Base-by-base conservation (phyloP, 2,797 vertebrate genomes). In the Enoplosus armatus region DNA sequence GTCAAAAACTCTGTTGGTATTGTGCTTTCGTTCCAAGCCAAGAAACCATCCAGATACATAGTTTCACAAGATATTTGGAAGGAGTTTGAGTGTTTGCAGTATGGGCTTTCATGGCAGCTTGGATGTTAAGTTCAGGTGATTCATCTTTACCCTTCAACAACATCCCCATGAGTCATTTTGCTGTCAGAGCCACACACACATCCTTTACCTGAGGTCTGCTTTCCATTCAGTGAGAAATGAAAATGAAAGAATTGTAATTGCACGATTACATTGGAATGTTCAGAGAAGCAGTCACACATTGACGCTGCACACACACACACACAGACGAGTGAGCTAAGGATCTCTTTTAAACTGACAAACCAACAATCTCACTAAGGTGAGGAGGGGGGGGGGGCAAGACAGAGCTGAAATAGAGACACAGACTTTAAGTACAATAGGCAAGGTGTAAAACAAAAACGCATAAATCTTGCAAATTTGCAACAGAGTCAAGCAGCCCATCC, bases 381-480 rank as follows among this genome's bases (percentile, higher is more conserved):
- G n/a, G n/a, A n/a, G n/a, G n/a, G n/a, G n/a, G n/a, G n/a, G n/a
- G n/a, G n/a, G n/a, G n/a, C n/a, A n/a, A n/a, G n/a, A n/a, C n/a
- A n/a, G n/a, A n/a, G n/a, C n/a, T n/a, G n/a, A n/a, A n/a, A n/a
- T n/a, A n/a, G n/a, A n/a, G n/a, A n/a, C n/a, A 24, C 41, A 51
- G n/a, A 70, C 29, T 18, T 47, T 6, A 24, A 16, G 4, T 39
- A 20, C 50, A 50, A 31, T 27, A 35, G 1, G n/a, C 5, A 16
- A 37, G 2, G 22, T 22, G 18, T 22, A 20, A 12, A 63, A 22
- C 29, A 41, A 41, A 68, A 16, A 51, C 12, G 1, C 12, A 65
- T 3, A 10, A 1, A 41, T 54, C 37, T 60, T 53, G 5, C 7
- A 71, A 22, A 60, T 76, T 68, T 79, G 27, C 43, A 59, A 20